These are phyloP conservation scores for Sylvietta virens DNA, from an alignment of 2,113 vertebrate genomes.

Conservation along the genomic window DNA sequence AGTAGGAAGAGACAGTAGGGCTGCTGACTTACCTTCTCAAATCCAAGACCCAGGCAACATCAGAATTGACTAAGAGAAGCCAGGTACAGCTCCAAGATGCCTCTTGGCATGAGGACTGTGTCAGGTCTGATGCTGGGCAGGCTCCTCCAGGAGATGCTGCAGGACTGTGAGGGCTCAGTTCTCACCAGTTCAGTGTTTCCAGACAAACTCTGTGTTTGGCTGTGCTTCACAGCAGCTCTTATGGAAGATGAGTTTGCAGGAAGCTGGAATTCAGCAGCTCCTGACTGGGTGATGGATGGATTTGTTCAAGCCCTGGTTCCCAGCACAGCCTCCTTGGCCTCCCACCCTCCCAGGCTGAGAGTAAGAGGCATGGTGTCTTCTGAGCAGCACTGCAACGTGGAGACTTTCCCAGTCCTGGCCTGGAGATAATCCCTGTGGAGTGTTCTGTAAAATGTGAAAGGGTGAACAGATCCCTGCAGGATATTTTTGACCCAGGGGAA, in stretches of 20 bases:
- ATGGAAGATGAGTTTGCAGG: not conserved
- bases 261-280: not conserved
- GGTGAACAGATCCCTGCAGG: not conserved
- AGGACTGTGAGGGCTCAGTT: not conserved
- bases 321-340: not conserved
- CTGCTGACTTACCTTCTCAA: not conserved
- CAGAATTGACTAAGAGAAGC: not conserved
- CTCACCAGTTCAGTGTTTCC: not conserved
- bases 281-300: not conserved
- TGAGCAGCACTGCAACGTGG: not conserved
- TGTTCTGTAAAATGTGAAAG: not conserved
- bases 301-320: not conserved
- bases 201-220: not conserved
- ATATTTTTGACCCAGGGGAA: not conserved
- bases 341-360: not conserved
- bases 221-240: not conserved
- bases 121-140: not conserved
- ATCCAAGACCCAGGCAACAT: not conserved
- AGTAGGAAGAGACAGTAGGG: not conserved
- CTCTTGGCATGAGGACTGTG: not conserved
- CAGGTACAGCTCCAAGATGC: not conserved
- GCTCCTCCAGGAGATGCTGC: not conserved
- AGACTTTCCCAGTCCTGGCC: not conserved
- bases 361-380: not conserved
- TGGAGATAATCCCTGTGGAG: not conserved